phyloP scores from a whole-genome alignment of 2,888 invertebrate species.

The Eupithecia pulchellata region DNA sequence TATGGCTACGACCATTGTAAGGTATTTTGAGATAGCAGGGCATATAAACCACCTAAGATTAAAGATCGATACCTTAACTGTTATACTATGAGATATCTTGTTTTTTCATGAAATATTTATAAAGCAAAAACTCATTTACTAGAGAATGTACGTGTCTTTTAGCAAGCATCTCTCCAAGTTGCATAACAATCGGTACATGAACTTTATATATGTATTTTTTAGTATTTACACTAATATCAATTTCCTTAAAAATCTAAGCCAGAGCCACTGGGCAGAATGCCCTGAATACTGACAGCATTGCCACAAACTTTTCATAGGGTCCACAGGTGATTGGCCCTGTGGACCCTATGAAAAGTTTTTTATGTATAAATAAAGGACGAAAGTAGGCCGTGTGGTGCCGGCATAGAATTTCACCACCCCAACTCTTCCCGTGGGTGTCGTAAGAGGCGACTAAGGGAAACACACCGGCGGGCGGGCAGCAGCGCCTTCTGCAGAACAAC shows the following conservation, averaged over 20 bases:
- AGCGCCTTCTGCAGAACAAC: too few species aligned
- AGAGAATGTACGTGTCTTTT: too few species aligned
- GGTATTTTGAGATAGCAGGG: background rate
- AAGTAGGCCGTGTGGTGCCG: too few species aligned
- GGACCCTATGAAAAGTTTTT: background rate
- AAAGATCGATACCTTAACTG: background rate
- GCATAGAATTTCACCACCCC: too few species aligned
- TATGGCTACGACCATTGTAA: constrained; percentile 23
- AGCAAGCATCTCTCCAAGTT: too few species aligned
- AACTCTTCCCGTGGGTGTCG: too few species aligned
- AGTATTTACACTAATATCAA: too few species aligned
- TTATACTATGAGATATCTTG: background rate
- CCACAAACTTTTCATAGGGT: too few species aligned
- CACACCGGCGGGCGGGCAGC: too few species aligned
- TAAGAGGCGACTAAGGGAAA: too few species aligned
- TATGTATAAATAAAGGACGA: background rate
- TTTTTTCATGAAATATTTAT: background rate
- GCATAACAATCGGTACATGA: too few species aligned
- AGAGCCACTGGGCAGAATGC: background rate
- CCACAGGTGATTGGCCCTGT: background rate
- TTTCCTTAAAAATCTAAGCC: background rate
- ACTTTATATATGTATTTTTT: too few species aligned
- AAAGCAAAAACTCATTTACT: background rate
- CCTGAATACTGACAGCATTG: background rate
- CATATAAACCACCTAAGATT: background rate